Conservation (phyloP, 2,888 invertebrate genomes). For the Dolichopus griseipennis region DNA sequence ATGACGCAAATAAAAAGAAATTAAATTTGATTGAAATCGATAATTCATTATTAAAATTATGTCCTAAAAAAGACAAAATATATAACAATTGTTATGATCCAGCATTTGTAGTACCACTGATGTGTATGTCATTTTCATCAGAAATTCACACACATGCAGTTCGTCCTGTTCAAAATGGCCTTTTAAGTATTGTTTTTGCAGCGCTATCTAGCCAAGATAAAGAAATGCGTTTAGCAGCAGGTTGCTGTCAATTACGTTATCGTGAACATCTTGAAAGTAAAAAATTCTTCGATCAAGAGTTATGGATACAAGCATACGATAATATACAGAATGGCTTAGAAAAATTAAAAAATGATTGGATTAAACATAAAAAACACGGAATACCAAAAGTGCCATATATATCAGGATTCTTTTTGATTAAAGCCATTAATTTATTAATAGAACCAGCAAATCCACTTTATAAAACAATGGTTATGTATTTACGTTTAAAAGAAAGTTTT, state of each 20-base stretch:
- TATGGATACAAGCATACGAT: slow-evolving; percentile 41
- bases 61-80: slow-evolving; percentile 32
- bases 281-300: slow-evolving; percentile 42
- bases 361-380: slow-evolving; percentile 38
- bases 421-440: slow-evolving; percentile 54
- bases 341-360: slow-evolving; percentile 33
- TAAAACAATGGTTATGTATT: slow-evolving; percentile 64
- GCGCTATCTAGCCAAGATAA: slow-evolving; percentile 61
- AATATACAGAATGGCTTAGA: slow-evolving; percentile 38
- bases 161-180: slow-evolving; percentile 59
- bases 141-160: slow-evolving; percentile 65
- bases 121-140: slow-evolving; percentile 64
- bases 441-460: slow-evolving; percentile 70
- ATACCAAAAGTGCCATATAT: slow-evolving; percentile 39
- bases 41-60: slow-evolving; percentile 31
- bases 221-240: slow-evolving; percentile 61
- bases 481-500: slow-evolving; percentile 67
- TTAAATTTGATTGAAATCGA: slow-evolving; percentile 21
- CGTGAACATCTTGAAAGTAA: slow-evolving; percentile 64
- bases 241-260: slow-evolving; percentile 64
- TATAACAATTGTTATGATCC: slow-evolving; percentile 64
- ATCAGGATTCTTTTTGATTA: slow-evolving; percentile 36
- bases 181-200: slow-evolving; percentile 60
- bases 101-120: slow-evolving; percentile 67
- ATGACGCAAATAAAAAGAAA: too few relatives aligned